phyloP scores from a whole-genome alignment of 2,888 invertebrate genomes.

The Cantharis nigra region DNA sequence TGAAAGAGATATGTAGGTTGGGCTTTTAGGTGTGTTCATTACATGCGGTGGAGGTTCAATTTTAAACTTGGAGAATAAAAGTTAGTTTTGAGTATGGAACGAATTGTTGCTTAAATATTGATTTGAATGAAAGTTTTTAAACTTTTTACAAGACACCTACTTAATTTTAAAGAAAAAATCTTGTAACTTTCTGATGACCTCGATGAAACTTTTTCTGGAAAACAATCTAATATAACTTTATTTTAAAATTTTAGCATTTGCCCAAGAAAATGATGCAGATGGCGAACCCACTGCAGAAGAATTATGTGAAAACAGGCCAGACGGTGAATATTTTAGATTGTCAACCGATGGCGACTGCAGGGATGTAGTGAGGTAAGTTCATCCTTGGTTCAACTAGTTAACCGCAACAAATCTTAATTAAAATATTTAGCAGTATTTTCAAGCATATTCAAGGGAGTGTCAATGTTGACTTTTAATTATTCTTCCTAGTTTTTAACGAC shows the following conservation, averaged over 20 bases:
- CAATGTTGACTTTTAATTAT: background rate
- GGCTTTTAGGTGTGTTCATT: constrained; percentile 9
- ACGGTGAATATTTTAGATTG: constrained; percentile 90
- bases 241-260: constrained; percentile 54
- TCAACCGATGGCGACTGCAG: constrained; percentile 85
- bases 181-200: constrained; percentile 18
- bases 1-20: constrained; percentile 2
- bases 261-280: constrained; percentile 70
- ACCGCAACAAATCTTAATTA: background rate
- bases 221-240: background rate
- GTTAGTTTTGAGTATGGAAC: background rate
- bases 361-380: constrained; percentile 84
- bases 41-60: background rate
- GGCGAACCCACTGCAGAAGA: constrained; percentile 75
- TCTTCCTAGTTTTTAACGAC: background rate
- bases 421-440: background rate
- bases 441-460: background rate
- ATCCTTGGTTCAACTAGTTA: constrained; percentile 23
- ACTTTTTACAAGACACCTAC: background rate
- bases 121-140: background rate
- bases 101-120: background rate
- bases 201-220: background rate
- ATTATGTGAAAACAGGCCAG: constrained; percentile 84
- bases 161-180: background rate
- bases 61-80: background rate